Conservation (phyloP, 2,797 vertebrate genomes). For the Etheostoma perlongum region DNA sequence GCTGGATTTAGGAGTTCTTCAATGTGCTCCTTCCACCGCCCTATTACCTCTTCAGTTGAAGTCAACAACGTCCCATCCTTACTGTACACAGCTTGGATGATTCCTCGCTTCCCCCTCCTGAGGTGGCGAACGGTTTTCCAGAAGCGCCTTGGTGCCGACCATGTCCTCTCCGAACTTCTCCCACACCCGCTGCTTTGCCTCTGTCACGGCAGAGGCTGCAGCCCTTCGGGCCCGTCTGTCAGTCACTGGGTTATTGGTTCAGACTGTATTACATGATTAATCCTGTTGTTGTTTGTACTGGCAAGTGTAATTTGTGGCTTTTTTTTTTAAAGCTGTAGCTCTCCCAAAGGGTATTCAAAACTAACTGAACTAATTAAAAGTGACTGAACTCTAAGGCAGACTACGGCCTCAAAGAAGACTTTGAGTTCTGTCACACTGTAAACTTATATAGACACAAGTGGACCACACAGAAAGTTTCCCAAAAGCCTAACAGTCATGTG, state of each 20-base stretch:
- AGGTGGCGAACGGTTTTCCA: too few species aligned
- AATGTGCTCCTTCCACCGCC: too few species aligned
- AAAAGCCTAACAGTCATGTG: neutral
- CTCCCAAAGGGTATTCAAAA: slow-evolving; percentile 21
- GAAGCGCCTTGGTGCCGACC: too few species aligned
- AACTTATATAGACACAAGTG: neutral
- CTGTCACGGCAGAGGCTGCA: too few species aligned
- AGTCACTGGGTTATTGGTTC: slow-evolving; percentile 11
- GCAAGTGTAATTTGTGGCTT: slow-evolving; percentile 12
- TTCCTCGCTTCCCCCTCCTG: too few species aligned
- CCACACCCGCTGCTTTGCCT: too few species aligned
- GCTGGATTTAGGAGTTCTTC: too few species aligned
- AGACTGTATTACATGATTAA: neutral
- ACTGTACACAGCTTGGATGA: too few species aligned
- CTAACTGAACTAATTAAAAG: slow-evolving; percentile 12
- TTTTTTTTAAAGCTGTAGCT: neutral
- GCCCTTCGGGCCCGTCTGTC: neutral
- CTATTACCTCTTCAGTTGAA: too few species aligned
- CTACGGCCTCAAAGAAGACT: neutral
- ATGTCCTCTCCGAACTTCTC: too few species aligned
- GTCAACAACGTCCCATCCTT: too few species aligned
- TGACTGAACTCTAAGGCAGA: slow-evolving; percentile 4
- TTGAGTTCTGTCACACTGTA: neutral
- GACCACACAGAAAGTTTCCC: slow-evolving; percentile 4
- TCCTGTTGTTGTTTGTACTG: slow-evolving; percentile 16